Base-by-base conservation (phyloP, 2,797 vertebrate genomes). In the Rhodeus uyekii region DNA sequence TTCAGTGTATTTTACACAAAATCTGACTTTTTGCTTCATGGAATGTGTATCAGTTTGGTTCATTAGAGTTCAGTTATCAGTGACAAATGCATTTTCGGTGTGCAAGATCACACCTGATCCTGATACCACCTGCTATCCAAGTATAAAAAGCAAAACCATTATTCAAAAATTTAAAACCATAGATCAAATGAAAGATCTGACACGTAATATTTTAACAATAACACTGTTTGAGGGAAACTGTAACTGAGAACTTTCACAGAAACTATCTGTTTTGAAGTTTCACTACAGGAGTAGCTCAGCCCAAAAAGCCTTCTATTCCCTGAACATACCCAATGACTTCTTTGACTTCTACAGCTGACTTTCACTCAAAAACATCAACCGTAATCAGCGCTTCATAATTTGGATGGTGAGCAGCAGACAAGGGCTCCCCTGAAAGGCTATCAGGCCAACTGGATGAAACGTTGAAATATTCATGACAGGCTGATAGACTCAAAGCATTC, bases 381-480 rank as follows among this genome's bases (percentile, higher is more conserved):
- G 2, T 44, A 44, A 60, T 39, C n/a, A 81, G 27, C 3, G 6
- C 46, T 81, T 82, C 3, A 76, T 81, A 55, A 81, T 82, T 65
- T 5, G 13, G 72, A 75, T 55, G 55, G 22, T 18, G 67, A 36
- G 67, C 39, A 44, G 65, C 65, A 71, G 63, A 76, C 46, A 64
- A 58, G 48, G 48, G 61, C 80, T 69, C 44, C 69, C 76, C 63
- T 78, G 75, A 77, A 60, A 85, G 38, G 48, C 50, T 22, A 78
- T 67, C 42, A 19, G 74, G 60, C 69, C 68, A 68, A 63, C 61
- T 34, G 63, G 65, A 74, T 53, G 72, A 80, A 83, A 71, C 12
- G 16, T 72, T 86, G 65, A 86, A 86, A 86, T 76, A 86, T 86
- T 86, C 81, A 86, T 80, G 81, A 76, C 46, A 34, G 63, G 65